Conservation (phyloP, 2,888 invertebrate species). For the Criorhina ranunculi region DNA sequence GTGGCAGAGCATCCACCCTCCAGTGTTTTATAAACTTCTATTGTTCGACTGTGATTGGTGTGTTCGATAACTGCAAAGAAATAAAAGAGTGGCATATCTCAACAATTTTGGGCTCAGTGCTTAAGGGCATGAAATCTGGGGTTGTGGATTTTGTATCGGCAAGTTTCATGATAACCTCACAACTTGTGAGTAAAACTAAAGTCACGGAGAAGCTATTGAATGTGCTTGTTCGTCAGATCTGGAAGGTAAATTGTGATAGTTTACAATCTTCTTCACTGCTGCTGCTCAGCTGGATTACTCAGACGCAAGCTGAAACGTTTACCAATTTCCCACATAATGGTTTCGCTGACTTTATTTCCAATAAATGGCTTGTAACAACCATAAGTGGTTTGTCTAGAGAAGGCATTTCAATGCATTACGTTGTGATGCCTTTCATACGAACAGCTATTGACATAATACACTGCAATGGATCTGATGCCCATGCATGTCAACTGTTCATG, state of each 20-base stretch:
- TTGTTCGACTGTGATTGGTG: constrained; percentile 90
- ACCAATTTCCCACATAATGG: constrained; percentile 85
- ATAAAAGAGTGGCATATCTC: constrained; percentile 88
- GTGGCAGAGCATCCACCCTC: constrained; percentile 86
- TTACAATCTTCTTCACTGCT: constrained; percentile 88
- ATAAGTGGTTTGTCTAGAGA: constrained; percentile 86
- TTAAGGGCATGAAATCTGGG: constrained; percentile 89
- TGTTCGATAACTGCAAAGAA: constrained; percentile 86
- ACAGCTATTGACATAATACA: constrained; percentile 86
- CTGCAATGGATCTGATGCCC: constrained; percentile 85
- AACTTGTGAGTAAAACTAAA: constrained; percentile 88
- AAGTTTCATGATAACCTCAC: constrained; percentile 90
- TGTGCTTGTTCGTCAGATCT: constrained; percentile 87
- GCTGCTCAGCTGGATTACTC: constrained; percentile 89
- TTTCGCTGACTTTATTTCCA: constrained; percentile 85
- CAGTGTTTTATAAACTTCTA: constrained; percentile 92
- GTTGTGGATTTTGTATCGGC: constrained; percentile 90
- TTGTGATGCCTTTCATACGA: constrained; percentile 86
- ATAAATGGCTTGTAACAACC: constrained; percentile 85
- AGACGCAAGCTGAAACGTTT: constrained; percentile 86
- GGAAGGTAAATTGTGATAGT: constrained; percentile 85
- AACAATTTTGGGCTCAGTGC: constrained; percentile 89
- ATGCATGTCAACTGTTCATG: constrained; percentile 86
- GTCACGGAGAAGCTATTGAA: constrained; percentile 86
- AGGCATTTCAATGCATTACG: constrained; percentile 86